These are phyloP conservation scores for Polymixis lichenea DNA, from an alignment of 2,888 invertebrate genomes.

Conservation along the genomic window DNA sequence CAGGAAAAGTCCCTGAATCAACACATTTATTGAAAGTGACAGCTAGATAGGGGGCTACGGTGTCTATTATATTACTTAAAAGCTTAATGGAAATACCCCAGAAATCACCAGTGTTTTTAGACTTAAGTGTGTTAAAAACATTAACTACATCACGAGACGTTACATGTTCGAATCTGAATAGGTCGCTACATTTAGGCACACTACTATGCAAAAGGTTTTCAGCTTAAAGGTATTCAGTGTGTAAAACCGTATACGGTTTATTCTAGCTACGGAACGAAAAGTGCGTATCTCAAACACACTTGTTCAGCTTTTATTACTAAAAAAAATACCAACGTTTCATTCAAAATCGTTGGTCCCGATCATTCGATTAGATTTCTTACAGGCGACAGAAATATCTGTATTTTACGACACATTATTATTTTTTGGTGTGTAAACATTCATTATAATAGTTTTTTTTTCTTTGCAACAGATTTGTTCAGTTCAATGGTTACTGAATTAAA, in stretches of 20 bases:
- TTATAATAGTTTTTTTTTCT: constrained; percentile 38
- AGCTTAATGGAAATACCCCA: too few species aligned
- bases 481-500: constrained; percentile 36
- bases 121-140: too few species aligned
- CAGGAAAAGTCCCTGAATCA: too few species aligned
- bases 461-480: constrained; percentile 42
- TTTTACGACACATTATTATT: constrained; percentile 55
- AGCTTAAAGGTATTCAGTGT: too few species aligned
- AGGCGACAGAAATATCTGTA: constrained; percentile 50
- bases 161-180: too few species aligned
- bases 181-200: too few species aligned
- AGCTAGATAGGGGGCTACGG: too few species aligned
- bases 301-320: constrained; percentile 60
- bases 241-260: not conserved
- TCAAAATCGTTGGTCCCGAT: constrained; percentile 67
- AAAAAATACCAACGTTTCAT: constrained; percentile 63
- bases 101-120: too few species aligned
- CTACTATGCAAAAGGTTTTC: too few species aligned
- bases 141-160: too few species aligned
- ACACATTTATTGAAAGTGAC: too few species aligned
- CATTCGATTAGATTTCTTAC: constrained; percentile 71
- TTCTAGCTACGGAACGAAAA: constrained; percentile 25
- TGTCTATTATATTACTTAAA: too few species aligned
- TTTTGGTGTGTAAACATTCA: constrained; percentile 52
- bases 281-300: not conserved